Evolutionary conservation across 23 tunicate species (phyloP), one percentile per base, ranked within the genome.

Genomic region (Ascidia mentula): DNA sequence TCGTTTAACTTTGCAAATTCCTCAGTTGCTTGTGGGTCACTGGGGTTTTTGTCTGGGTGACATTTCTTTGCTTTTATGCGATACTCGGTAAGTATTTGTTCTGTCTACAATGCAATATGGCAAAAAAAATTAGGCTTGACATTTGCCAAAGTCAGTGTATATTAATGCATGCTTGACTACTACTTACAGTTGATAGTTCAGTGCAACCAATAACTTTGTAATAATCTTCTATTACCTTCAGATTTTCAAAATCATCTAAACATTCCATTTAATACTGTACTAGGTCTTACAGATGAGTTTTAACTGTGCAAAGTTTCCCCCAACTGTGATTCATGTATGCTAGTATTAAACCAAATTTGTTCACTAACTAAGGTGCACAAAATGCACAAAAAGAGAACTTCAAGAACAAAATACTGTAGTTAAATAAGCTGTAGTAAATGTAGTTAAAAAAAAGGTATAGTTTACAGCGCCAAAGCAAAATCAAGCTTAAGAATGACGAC

Each of bases 81-180:
- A 38, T 83, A 83, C 36, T 83, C 87, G 0, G 87, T 83, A 15
- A 72, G 38, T 18, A 83, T 83, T 33, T 83, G 87, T 38, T 83
- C 87, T 6, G 80, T 74, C 87, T 83, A 42, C 53, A 42, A 42
- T 15, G 15, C 53, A 9, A 42, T 9, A 42, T 42, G 53, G 15
- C 15, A 42, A 42, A 42, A 9, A 15, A 42, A 42, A 42, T 15
- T 42, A 9, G 12, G 15, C 15, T 42, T 42, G 53, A 42, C 15
- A 15, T 42, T 42, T 42, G 53, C 15, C 53, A 42, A 42, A 42
- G 53, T 42, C 53, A 42, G 15, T 9, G 53, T 42, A 42, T 53
- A 5, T 3, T 53, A 9, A 53, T 53, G 22, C 22, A 6, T 9
- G 13, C 65, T 20, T 20, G 24, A n/a, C n/a, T n/a, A n/a, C n/a